phyloP scores from a whole-genome alignment of 1,140 invertebrate species.

The Drosophila guanche region DNA sequence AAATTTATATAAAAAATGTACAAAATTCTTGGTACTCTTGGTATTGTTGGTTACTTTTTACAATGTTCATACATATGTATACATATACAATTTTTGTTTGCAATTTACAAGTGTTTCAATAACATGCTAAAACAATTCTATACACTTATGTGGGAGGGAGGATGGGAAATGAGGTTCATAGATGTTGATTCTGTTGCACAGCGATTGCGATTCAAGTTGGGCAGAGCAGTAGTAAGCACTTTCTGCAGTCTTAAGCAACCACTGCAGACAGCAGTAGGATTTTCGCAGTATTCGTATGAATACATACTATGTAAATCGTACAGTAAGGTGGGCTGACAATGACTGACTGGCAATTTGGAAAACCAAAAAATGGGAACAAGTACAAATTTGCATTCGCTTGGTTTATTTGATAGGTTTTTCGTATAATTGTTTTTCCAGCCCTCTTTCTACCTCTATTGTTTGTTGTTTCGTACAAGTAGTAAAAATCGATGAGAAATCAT shows the following conservation, averaged over 20 bases:
- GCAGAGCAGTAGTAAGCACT: conserved; percentile 36
- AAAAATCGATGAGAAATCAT: conserved; percentile 35
- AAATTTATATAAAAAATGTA: conserved; percentile 71
- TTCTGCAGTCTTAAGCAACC: conserved; percentile 24
- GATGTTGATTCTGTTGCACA: conserved; percentile 27
- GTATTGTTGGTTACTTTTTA: conserved; percentile 55
- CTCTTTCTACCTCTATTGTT: no score
- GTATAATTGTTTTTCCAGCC: no score
- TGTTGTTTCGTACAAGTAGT: conserved; percentile 11
- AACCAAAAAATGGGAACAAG: conserved; percentile 20
- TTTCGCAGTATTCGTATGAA: conserved; percentile 26
- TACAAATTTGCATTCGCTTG: conserved; percentile 31
- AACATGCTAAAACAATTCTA: conserved; percentile 55
- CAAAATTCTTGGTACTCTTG: conserved; percentile 49
- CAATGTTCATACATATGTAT: conserved; percentile 43
- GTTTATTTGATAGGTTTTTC: conserved; percentile 6
- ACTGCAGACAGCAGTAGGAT: conserved; percentile 11
- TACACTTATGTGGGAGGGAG: conserved; percentile 37
- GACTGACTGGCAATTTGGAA: conserved; percentile 29
- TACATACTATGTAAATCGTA: conserved; percentile 42
- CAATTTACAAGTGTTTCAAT: conserved; percentile 72
- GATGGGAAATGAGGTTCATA: conserved; percentile 13
- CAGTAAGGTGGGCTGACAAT: conserved; percentile 44
- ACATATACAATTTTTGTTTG: conserved; percentile 62
- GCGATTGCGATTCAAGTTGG: conserved; percentile 64